Evolutionary conservation across 2,113 vertebrate genomes (phyloP), one percentile per base, ranked within the genome.

Genomic region (Bufo bufo): DNA sequence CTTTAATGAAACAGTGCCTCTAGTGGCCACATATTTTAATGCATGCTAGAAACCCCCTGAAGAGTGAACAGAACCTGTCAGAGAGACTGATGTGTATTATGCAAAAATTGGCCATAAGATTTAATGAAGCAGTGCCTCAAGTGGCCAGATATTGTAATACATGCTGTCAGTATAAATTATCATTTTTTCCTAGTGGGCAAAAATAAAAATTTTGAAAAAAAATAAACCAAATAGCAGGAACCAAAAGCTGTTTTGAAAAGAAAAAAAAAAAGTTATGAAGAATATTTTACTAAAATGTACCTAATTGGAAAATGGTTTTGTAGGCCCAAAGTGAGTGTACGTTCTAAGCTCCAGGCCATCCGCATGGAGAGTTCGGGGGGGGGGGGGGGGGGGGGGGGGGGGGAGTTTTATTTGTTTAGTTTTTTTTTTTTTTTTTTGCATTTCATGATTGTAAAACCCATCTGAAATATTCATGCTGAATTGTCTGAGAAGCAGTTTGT

Each of bases 391-490:
- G 43, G 16, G 1, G 14, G 59, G 17, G n/a, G n/a, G n/a, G n/a
- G n/a, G n/a, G n/a, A n/a, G 45, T 50, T 75, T 50, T 75, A 75
- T 75, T 75, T 50, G 72, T 75, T 49, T 75, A 50, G 47, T 16
- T 5, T 9, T 23, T 90, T 74, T 66, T 81, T 82, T 45, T 20
- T 82, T 88, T 77, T 94, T 93, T 93, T 94, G 93, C 94, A 94
- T 95, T 95, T 95, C 92, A 91, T 93, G 94, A 94, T 95, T 95
- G 94, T 96, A 95, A 96, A 96, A 96, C 92, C 94, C 94, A 92
- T 95, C 94, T 97, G 94, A 96, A 97, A 96, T 97, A 96, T 97
- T 96, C 95, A 97, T 96, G 95, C 95, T 94, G 94, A 95, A 95
- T 95, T 93, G 95, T 96, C 94, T 95, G 94, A 96, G 95, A 95